These are phyloP conservation scores for Dasysyrphus albostriatus DNA, from an alignment of 2,888 invertebrate genomes.

Conservation along the genomic window DNA sequence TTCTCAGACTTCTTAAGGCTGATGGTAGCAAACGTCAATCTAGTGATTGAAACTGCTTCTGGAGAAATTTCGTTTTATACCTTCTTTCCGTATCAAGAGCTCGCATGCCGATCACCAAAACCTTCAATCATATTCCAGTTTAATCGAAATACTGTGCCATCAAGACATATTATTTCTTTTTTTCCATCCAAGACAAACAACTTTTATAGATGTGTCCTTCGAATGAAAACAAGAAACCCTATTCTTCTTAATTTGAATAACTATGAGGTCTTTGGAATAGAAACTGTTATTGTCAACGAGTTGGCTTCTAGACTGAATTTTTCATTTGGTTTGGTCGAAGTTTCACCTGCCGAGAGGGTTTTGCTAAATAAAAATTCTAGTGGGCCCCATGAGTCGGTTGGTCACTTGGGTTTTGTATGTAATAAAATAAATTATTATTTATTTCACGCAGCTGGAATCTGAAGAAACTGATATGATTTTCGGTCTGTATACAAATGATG, in stretches of 20 bases:
- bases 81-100: not conserved
- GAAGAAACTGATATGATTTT: not conserved
- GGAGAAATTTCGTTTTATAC: not conserved
- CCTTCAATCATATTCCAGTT: not conserved
- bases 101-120: not conserved
- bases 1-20: not conserved
- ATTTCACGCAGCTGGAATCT: not conserved
- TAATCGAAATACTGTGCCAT: not conserved
- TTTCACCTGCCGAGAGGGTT: not conserved
- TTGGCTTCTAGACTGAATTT: too few species aligned
- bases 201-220: not conserved
- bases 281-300: too few species aligned
- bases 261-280: too few species aligned
- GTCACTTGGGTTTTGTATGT: not conserved
- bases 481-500: not conserved
- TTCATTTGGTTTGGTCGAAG: not conserved
- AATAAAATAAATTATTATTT: not conserved
- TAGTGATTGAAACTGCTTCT: not conserved
- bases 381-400: not conserved
- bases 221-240: too few species aligned
- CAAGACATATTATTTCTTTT: not conserved
- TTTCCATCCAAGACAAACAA: constrained; percentile 1
- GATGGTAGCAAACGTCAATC: not conserved
- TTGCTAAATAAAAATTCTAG: not conserved
- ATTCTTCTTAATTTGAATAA: too few species aligned